Percentiles rank a stretch among this genome's conserved stretches.
Evolutionary conservation across 2,797 vertebrate genomes (phyloP).

Genomic region (Pseudopleuronectes americanus): DNA sequence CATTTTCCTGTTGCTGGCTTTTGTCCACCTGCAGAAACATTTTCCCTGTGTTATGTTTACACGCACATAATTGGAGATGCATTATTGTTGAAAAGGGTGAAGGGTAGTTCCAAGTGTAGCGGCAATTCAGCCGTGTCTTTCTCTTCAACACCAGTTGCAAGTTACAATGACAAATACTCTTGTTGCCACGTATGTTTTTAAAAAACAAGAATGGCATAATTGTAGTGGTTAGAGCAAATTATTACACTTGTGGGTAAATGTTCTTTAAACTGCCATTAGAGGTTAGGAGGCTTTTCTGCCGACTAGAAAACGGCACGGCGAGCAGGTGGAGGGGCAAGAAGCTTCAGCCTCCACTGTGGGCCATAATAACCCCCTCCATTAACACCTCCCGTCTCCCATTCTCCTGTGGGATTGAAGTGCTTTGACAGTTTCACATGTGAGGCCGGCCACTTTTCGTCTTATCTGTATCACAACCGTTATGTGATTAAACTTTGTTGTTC

Average conservation of each 20-base stretch:
- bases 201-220: constrained; percentile 78
- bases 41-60: constrained; percentile 58
- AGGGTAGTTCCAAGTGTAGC: constrained; percentile 45
- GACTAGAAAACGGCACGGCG: constrained; percentile 50
- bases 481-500: constrained; percentile 31
- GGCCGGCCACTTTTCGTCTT: constrained; percentile 63
- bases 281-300: constrained; percentile 70
- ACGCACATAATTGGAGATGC: constrained; percentile 57
- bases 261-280: constrained; percentile 81
- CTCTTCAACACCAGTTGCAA: constrained; percentile 68
- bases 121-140: constrained; percentile 69
- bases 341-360: constrained; percentile 69
- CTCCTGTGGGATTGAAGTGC: constrained; percentile 61
- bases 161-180: constrained; percentile 62
- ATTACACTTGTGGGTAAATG: constrained; percentile 80
- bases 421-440: constrained; percentile 64
- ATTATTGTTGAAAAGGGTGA: constrained; percentile 52
- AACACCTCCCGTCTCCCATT: constrained; percentile 67
- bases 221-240: constrained; percentile 80
- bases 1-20: constrained; percentile 50
- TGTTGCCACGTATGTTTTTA: constrained; percentile 62
- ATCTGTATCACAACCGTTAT: constrained; percentile 40
- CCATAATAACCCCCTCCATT: constrained; percentile 77
- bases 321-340: constrained; percentile 74
- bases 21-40: constrained; percentile 65